Conservation (phyloP, 2,888 invertebrate species). For the Drosophila nigricruria region DNA sequence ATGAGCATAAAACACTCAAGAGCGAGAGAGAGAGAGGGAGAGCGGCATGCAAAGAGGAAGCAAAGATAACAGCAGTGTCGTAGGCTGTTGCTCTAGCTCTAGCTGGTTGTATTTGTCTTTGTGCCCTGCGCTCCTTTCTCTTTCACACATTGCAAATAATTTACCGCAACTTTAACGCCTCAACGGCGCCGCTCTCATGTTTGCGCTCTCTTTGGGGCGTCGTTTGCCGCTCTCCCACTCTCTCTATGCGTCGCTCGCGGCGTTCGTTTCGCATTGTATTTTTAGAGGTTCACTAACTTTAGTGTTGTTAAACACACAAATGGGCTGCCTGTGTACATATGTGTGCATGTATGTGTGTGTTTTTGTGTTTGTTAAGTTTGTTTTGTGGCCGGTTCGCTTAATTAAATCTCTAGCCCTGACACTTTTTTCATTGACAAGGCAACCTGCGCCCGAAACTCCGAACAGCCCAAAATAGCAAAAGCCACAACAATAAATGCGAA, state of each 20-base stretch:
- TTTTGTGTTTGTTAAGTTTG: constrained; percentile 34
- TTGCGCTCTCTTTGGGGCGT: constrained; percentile 21
- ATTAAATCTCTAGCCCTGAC: constrained; percentile 80
- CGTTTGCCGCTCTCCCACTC: constrained; percentile 22
- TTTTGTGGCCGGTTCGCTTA: constrained; percentile 64
- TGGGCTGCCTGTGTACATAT: constrained; percentile 2
- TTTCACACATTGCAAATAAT: constrained; percentile 48
- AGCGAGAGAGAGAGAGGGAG: constrained; percentile 8
- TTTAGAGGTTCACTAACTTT: constrained; percentile 76
- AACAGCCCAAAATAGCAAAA: constrained; percentile 55
- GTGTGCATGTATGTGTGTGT: neutral
- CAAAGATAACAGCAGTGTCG: constrained; percentile 26
- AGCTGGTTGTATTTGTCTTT: constrained; percentile 13
- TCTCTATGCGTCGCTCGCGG: constrained; percentile 9
- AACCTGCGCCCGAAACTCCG: constrained; percentile 52
- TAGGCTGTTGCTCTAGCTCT: constrained; percentile 3
- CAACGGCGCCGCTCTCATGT: constrained; percentile 38
- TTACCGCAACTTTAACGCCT: constrained; percentile 40
- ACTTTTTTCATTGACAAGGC: constrained; percentile 81
- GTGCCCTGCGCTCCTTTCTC: constrained; percentile 42
- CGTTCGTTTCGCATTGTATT: constrained; percentile 54
- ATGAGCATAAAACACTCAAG: constrained; percentile 40
- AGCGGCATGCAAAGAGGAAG: constrained; percentile 7
- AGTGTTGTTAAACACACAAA: constrained; percentile 37
- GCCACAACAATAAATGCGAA: constrained; percentile 68